Evolutionary conservation across 2,113 vertebrate species (phyloP).

Genomic region (Ictidomys tridecemlineatus): DNA sequence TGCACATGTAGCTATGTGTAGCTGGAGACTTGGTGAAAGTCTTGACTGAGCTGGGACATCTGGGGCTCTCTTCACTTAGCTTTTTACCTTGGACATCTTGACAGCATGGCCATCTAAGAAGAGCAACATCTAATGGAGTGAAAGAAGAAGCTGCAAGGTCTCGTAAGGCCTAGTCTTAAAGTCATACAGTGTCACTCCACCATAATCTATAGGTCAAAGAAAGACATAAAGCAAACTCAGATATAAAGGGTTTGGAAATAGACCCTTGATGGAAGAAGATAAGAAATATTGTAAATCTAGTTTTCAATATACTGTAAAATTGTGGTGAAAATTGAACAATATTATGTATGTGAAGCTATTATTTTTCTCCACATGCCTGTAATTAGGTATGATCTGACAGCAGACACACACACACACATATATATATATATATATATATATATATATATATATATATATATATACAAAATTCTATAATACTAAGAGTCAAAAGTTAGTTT

Average conservation of each 20-base stretch:
- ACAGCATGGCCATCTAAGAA: not conserved
- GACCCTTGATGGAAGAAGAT: conserved; percentile 11
- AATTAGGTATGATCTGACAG: not conserved
- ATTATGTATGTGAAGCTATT: not conserved
- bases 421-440: no score
- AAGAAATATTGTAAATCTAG: not conserved
- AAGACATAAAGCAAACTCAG: not conserved
- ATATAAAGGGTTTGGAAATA: not conserved
- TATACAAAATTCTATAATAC: conserved; percentile 17
- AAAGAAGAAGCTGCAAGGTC: not conserved
- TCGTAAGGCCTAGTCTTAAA: not conserved
- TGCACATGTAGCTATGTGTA: not conserved
- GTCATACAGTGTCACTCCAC: not conserved
- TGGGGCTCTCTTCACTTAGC: not conserved
- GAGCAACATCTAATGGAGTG: not conserved
- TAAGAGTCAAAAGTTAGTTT: not conserved
- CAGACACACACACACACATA: not conserved
- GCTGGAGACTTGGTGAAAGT: not conserved
- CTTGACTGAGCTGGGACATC: not conserved
- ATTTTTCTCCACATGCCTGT: not conserved
- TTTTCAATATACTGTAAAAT: not conserved
- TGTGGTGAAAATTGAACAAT: not conserved
- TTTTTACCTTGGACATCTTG: not conserved
- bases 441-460: not conserved
- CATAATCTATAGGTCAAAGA: not conserved